phyloP scores from a whole-genome alignment of 2,888 invertebrate genomes.

The Homarus gammarus region DNA sequence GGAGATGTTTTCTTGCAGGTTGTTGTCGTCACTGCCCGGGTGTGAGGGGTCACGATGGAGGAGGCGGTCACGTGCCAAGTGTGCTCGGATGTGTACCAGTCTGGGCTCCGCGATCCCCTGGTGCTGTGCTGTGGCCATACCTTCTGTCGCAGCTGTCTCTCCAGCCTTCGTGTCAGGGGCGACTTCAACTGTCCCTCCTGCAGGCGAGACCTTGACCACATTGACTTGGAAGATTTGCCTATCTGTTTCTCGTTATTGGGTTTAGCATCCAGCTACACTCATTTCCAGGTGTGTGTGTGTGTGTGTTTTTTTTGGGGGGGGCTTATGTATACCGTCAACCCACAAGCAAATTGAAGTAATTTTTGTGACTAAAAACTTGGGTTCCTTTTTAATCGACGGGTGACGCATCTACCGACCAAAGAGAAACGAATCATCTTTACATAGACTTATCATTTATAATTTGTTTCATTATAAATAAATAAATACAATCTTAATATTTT shows the following conservation, averaged over 20 bases:
- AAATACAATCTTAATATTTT: too few species aligned
- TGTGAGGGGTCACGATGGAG: too few species aligned
- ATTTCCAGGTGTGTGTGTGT: conserved; percentile 44
- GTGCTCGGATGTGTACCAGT: conserved; percentile 42
- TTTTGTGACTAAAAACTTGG: background rate
- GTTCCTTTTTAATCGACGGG: too few species aligned
- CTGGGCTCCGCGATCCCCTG: conserved; percentile 81
- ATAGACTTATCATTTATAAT: too few species aligned
- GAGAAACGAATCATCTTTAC: too few species aligned
- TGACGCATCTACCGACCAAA: too few species aligned
- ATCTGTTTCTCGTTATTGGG: conserved; percentile 41
- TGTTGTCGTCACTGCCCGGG: too few species aligned
- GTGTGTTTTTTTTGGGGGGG: too few species aligned
- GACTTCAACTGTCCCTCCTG: conserved; percentile 37
- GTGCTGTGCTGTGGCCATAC: conserved; percentile 88
- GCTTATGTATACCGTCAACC: background rate
- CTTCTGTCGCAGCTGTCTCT: conserved; percentile 81
- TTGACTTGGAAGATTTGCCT: conserved; percentile 11
- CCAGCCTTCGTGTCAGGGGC: background rate
- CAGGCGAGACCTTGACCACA: conserved; percentile 10
- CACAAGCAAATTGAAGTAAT: background rate
- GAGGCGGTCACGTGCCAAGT: conserved; percentile 44
- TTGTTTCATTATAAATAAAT: too few species aligned
- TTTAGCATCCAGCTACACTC: conserved; percentile 14
- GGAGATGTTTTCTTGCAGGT: too few species aligned